Base-by-base conservation (phyloP, 2,797 vertebrate genomes). In the Lutjanus campechanus region DNA sequence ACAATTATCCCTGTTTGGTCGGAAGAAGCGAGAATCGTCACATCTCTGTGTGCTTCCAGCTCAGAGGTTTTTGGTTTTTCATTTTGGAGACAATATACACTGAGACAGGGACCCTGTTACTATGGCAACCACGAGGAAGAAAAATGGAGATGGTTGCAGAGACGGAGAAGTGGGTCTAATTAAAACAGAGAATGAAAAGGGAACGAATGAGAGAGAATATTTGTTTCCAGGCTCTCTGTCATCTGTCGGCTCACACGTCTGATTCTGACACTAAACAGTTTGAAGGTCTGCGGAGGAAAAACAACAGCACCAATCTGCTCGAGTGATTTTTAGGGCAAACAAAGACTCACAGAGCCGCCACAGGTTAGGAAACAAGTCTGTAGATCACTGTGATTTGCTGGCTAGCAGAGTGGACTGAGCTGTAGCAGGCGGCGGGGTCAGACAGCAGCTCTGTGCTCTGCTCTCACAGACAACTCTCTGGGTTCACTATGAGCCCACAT, bases 51-150 rank as follows among this genome's bases (percentile, higher is more conserved):
- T 61, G 68, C 63, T 75, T 61, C 43, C 36, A 82, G 47, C 29
- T 76, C 19, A 43, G 49, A 41, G 69, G 50, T 74, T 77, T 9
- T 50, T 46, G 6, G 1, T 13, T 59, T 71, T 70, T 77, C 29
- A 55, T 55, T 81, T 81, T 29, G 16, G 65, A 83, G 58, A 71
- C 69, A 60, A 75, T 77, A 63, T 64, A 71, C 44, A 69, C 64
- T 43, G 44, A 67, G 64, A 69, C 36, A 36, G 56, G 61, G 50
- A 70, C 62, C 44, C 12, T 63, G 77, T 86, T 83, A 53, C 81
- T 51, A 86, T 81, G 75, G 74, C 62, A 77, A 83, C 77, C 29
- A 3, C 1, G 25, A 11, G 47, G 56, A 51, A 75, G 55, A 70
- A 50, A 50, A 12, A 66, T 43, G n/a, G 76, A 62, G 44, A 64